Evolutionary conservation across 2,797 vertebrate genomes (phyloP), one percentile per base, ranked within the genome.

Genomic region (Lepus oiostolus): DNA sequence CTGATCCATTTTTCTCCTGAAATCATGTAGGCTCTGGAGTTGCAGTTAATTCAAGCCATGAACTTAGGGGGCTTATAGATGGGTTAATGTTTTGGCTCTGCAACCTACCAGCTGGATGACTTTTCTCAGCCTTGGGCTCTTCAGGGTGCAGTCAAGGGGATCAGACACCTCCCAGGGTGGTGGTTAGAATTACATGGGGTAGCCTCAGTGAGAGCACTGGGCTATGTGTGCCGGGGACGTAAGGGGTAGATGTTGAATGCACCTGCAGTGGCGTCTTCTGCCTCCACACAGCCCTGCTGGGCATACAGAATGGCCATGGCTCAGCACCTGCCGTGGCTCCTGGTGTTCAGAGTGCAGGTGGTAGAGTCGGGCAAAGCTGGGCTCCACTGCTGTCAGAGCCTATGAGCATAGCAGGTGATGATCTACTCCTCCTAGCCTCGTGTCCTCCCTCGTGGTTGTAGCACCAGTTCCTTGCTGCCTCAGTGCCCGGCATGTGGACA

Each of bases 221-320:
- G 35, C 80, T 24, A 5, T 30, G n/a, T n/a, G n/a, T n/a, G 58
- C 32, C 2, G 0, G 0, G 9, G 42, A 60, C 0, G 0, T 5
- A n/a, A 6, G n/a, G 14, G 65, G 62, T 32, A 13, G 28, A 4
- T 21, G 9, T 42, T 5, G 16, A 11, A 24, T 24, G 35, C 21
- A 5, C 9, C 2, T 52, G 42, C 32, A 24, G 50, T 24, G 22
- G 52, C 32, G 42, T 38, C 85, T 63, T 68, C 72, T 77, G 2
- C 38, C 47, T 74, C 21, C 65, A 35, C 38, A 10, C 54, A 17
- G 2, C 50, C 65, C n/a, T 0, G 1, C 2, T 0, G 26, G 54
- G 16, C 30, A 1, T 7, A 19, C 28, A 6, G 17, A 21, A 28
- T 11, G 35, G 77, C 81, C 11, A 38, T 30, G 5, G 35, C 62